Conservation (phyloP, 2,888 invertebrate species). For the Clanis bilineata region DNA sequence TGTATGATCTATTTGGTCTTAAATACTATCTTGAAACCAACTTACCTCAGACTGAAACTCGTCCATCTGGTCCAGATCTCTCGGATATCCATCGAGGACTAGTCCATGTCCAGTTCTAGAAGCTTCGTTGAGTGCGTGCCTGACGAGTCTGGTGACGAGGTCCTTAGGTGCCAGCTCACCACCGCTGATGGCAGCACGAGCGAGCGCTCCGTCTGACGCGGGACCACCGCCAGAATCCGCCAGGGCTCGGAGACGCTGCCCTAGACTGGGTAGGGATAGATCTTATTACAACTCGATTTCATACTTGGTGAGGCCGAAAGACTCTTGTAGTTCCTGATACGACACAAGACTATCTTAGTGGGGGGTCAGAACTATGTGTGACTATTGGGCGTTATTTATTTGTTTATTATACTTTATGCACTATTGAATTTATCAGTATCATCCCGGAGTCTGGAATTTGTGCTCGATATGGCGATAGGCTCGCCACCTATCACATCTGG, state of each 20-base stretch:
- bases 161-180: constrained; percentile 93
- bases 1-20: no score
- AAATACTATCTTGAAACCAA: not conserved
- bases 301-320: no score
- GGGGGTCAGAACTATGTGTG: no score
- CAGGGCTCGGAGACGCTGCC: constrained; percentile 88
- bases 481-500: no score
- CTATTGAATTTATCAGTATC: no score
- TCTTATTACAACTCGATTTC: no score
- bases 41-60: constrained; percentile 94
- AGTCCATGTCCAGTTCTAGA: constrained; percentile 87
- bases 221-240: constrained; percentile 86
- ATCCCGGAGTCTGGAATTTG: no score
- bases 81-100: constrained; percentile 96
- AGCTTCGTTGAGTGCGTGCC: constrained; percentile 83
- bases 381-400: no score
- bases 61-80: constrained; percentile 93
- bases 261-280: constrained; percentile 80
- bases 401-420: no score
- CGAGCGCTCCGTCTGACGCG: constrained; percentile 84
- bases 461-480: no score
- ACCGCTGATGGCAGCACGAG: constrained; percentile 87
- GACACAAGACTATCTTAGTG: no score
- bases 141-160: constrained; percentile 88
- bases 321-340: no score